Conservation (phyloP, 2,113 vertebrate species). For the Corvus hawaiiensis region DNA sequence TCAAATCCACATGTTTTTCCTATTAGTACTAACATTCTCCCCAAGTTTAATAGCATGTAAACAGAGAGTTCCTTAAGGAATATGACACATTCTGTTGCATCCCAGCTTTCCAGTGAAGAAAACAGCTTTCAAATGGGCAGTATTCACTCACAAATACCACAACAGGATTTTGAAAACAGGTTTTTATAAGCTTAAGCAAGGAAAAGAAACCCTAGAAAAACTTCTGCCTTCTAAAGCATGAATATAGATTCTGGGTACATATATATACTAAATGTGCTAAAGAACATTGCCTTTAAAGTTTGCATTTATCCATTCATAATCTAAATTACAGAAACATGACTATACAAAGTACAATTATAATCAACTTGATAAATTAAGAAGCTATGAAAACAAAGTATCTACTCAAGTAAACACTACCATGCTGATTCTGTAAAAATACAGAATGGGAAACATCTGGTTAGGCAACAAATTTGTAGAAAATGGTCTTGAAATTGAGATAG, state of each 20-base stretch:
- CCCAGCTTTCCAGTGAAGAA: neutral
- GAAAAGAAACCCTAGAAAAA: neutral
- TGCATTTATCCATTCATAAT: neutral
- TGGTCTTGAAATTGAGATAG: neutral
- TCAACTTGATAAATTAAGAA: neutral
- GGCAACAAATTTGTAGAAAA: neutral
- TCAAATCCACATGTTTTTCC: neutral
- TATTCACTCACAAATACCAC: neutral
- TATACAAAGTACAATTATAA: neutral
- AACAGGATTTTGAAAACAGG: neutral
- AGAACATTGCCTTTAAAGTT: neutral
- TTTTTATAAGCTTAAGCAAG: neutral
- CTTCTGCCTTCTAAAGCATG: neutral
- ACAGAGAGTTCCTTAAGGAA: slow-evolving; percentile 17
- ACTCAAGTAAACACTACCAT: neutral
- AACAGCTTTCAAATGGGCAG: neutral
- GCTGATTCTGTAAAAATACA: neutral
- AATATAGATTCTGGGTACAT: neutral
- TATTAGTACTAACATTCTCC: neutral
- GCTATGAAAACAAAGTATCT: neutral
- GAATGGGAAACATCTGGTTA: neutral
- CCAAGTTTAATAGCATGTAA: neutral
- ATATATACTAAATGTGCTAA: neutral
- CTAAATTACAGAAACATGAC: neutral
- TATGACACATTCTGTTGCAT: neutral